Conservation (phyloP, 2,797 vertebrate genomes). For the Phrynocephalus forsythii region DNA sequence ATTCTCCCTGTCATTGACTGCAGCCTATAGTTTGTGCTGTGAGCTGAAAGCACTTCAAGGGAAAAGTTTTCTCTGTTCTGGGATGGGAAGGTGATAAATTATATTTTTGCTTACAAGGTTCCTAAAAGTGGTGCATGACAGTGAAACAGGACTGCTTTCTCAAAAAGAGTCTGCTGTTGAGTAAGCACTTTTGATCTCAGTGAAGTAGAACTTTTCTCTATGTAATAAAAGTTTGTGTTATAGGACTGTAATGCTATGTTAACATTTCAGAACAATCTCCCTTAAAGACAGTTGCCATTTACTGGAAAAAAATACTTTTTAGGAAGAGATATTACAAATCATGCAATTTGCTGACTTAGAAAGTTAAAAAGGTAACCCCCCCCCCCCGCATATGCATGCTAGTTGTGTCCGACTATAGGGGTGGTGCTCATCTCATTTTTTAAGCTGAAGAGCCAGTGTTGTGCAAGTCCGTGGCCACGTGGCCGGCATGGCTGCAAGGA, state of each 20-base stretch:
- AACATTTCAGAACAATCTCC: neutral
- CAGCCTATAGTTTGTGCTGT: neutral
- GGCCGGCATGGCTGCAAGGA: too few species aligned
- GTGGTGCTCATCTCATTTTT: too few species aligned
- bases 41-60: neutral
- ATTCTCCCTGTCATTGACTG: neutral
- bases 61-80: neutral
- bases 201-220: neutral
- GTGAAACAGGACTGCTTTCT: neutral
- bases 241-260: neutral
- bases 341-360: too few species aligned
- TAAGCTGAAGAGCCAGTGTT: too few species aligned
- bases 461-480: too few species aligned
- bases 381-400: too few species aligned
- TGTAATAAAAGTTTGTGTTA: neutral
- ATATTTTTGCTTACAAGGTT: too few species aligned
- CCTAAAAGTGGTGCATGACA: too few species aligned
- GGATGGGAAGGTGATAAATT: neutral
- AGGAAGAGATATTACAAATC: too few species aligned
- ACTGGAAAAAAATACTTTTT: too few species aligned
- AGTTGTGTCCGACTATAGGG: too few species aligned
- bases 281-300: neutral
- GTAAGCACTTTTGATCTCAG: neutral
- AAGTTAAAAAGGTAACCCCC: too few species aligned
- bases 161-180: neutral